Base-by-base conservation (phyloP, 2,797 vertebrate genomes). In the Malacoctenus gilli region DNA sequence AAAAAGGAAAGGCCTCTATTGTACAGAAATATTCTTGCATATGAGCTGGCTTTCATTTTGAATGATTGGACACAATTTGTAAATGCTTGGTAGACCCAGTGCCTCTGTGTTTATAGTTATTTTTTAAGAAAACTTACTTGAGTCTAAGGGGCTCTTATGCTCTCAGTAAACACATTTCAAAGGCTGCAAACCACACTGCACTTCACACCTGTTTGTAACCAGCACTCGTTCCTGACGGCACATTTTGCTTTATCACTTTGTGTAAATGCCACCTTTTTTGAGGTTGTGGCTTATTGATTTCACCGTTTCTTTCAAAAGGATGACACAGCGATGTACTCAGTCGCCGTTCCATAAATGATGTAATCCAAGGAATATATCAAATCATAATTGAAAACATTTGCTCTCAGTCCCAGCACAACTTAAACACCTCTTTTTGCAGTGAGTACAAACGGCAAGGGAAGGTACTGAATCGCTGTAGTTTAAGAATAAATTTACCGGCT, bases 61-160 rank as follows among this genome's bases (percentile, higher is more conserved):
- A 40, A 41, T 31, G 15, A 35, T 35, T 13, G 8, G 4, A 36
- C 11, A 31, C 39, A 12, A 15, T 36, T 14, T 5, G 9, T n/a
- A 36, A 21, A 8, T 12, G 12, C 40, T 19, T 20, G 8, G 14
- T 50, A 13, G 4, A 12, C 22, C 3, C 21, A 36, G 16, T n/a
- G 5, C 4, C 5, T 40, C 19, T 6, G 42, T 22, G n/a, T n/a
- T 11, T 59, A 8, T 25, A 9, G 1, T 22, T 14, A 55, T 8
- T 19, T 60, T 42, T 15, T n/a, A n/a, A n/a, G n/a, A 34, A 21
- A 16, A 43, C 20, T 20, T 3, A 40, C 21, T 22, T 35, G 20
- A 48, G 30, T 63, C 54, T 47, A 41, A 23, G 25, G 25, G 30
- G 16, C n/a, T 30, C 41, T 48, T 48, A 22, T 66, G 50, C 25